Percentiles rank a stretch among this genome's conserved stretches.
Evolutionary conservation across 2,113 vertebrate genomes (phyloP).

Genomic region (Dicrurus megarhynchus): DNA sequence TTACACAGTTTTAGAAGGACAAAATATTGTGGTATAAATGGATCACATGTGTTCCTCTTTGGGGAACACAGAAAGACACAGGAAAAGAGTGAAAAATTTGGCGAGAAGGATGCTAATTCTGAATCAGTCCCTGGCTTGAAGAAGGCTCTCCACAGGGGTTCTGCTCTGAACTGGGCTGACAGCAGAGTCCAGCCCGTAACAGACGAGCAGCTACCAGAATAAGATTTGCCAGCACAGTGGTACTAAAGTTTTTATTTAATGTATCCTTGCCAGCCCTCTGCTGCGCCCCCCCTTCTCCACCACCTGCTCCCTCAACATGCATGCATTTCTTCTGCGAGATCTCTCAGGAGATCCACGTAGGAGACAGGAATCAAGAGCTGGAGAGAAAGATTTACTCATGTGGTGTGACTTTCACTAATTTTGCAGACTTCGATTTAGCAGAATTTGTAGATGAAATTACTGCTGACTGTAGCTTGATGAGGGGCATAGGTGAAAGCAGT

Average conservation of each 20-base stretch:
- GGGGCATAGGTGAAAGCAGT: background rate
- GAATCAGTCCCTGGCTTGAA: background rate
- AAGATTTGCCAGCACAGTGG: background rate
- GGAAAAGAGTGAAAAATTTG: background rate
- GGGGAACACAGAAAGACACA: background rate
- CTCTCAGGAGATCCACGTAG: background rate
- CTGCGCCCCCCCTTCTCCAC: fast-evolving
- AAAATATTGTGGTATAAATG: background rate
- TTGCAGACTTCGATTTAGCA: background rate
- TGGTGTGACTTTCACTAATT: background rate
- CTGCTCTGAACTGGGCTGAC: background rate
- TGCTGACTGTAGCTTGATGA: background rate
- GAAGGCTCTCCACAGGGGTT: background rate
- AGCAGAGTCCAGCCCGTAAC: background rate
- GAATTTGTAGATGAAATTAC: background rate
- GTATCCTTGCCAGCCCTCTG: fast-evolving
- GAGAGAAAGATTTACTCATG: background rate
- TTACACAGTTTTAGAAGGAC: background rate
- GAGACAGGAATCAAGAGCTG: background rate
- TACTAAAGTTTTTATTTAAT: background rate
- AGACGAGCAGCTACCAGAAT: background rate
- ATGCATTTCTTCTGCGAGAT: fast-evolving
- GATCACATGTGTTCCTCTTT: background rate
- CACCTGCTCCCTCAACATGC: fast-evolving
- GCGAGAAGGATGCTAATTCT: background rate